These are phyloP conservation scores for Athalia circularis DNA, from an alignment of 2,888 invertebrate species.

Conservation along the genomic window DNA sequence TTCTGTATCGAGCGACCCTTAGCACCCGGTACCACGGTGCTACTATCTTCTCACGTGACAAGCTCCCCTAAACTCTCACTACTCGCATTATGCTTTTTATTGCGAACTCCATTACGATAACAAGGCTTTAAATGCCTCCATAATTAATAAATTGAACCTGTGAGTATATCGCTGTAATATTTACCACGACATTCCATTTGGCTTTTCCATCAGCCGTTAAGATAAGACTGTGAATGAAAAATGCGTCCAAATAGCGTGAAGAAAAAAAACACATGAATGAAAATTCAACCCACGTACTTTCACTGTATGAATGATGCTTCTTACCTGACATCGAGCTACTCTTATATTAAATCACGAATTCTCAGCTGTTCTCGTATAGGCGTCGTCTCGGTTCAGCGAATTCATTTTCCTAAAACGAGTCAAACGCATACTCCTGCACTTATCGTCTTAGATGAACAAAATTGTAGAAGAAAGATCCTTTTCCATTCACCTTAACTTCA, in stretches of 20 bases:
- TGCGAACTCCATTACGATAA: slow-evolving; percentile 46
- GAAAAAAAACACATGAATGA: background rate
- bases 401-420: too few species aligned
- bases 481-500: too few species aligned
- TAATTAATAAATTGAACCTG: slow-evolving; percentile 45
- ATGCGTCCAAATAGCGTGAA: background rate
- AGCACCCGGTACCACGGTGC: slow-evolving; percentile 34
- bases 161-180: slow-evolving; percentile 6
- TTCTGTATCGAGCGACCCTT: slow-evolving; percentile 36
- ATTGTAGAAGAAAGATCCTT: background rate
- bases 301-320: too few species aligned
- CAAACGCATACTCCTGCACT: too few species aligned
- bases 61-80: slow-evolving; percentile 44
- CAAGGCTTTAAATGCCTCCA: slow-evolving; percentile 47
- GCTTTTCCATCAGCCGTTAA: slow-evolving; percentile 7
- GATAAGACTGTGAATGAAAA: slow-evolving; percentile 3
- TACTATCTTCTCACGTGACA: slow-evolving; percentile 47
- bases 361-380: too few species aligned
- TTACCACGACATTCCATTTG: slow-evolving; percentile 19
- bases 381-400: too few species aligned
- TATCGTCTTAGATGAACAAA: too few species aligned
- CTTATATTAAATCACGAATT: too few species aligned
- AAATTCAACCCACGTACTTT: background rate
- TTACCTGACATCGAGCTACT: too few species aligned
- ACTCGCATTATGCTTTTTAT: slow-evolving; percentile 47